Conservation (phyloP, 2,797 vertebrate species). For the Gallinago nigripennis region DNA sequence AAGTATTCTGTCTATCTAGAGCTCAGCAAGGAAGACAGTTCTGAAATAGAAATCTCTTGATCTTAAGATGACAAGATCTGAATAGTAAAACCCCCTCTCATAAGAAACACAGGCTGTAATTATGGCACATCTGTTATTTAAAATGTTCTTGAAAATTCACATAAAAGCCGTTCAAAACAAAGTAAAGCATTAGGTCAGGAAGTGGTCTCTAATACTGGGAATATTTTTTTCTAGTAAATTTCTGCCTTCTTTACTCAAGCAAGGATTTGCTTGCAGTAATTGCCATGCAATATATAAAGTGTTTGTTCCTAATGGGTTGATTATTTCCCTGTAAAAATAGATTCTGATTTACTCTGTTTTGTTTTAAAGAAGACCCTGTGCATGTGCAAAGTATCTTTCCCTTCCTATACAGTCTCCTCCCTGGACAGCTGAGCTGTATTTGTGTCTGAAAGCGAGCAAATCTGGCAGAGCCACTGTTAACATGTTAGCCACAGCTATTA, state of each 20-base stretch:
- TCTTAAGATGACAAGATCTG: conserved; percentile 63
- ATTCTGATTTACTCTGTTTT: background rate
- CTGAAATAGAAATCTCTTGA: conserved; percentile 64
- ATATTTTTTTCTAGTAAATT: background rate
- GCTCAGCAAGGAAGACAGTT: conserved; percentile 36
- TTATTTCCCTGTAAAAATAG: background rate
- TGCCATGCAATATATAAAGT: background rate
- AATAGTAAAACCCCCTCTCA: conserved; percentile 50
- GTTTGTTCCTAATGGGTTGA: background rate
- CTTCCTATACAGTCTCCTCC: background rate
- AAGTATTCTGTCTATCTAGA: conserved; percentile 46
- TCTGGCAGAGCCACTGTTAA: conserved; percentile 21
- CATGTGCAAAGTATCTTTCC: background rate
- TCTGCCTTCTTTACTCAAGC: background rate
- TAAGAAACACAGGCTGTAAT: conserved; percentile 61
- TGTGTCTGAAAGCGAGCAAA: background rate
- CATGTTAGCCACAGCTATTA: conserved; percentile 40
- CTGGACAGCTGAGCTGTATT: background rate
- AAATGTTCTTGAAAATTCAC: conserved; percentile 43
- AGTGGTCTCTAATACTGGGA: background rate
- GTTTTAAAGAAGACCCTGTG: background rate
- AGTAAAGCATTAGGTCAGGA: conserved; percentile 29
- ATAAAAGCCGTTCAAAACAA: conserved; percentile 33
- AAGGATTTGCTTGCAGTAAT: background rate
- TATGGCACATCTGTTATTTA: conserved; percentile 61